A percentile compares a stretch with the other conserved stretches of the same genome.
These are phyloP conservation scores for Malacoraja senta DNA, from an alignment of 2,797 vertebrate species.

Conservation along the genomic window DNA sequence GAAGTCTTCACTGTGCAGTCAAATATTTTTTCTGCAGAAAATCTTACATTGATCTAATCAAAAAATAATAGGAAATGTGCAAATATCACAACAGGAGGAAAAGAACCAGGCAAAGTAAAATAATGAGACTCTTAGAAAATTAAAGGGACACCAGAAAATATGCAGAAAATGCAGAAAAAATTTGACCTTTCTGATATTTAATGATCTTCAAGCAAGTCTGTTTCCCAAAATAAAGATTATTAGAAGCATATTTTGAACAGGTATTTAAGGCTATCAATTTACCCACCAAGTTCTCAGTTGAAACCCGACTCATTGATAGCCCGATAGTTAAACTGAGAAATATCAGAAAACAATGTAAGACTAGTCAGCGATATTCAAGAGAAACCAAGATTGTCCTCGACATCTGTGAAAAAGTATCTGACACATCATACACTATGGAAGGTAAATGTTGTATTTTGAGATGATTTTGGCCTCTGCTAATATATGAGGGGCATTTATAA, in stretches of 20 bases:
- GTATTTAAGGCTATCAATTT: background rate
- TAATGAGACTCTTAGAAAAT: background rate
- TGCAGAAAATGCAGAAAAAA: background rate
- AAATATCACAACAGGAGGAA: background rate
- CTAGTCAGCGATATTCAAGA: background rate
- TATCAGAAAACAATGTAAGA: background rate
- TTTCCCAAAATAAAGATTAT: background rate
- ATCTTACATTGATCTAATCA: background rate
- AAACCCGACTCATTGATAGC: background rate
- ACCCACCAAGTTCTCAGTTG: background rate
- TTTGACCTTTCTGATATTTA: background rate
- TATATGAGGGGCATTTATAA: no score
- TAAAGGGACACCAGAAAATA: background rate
- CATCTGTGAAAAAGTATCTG: background rate
- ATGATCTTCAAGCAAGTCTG: background rate
- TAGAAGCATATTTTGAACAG: background rate
- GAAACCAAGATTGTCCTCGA: background rate
- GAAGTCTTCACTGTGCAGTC: background rate
- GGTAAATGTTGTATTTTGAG: no score
- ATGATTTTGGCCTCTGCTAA: no score
- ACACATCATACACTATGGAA: no score
- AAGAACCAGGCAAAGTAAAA: background rate
- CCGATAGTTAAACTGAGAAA: background rate
- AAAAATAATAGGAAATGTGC: background rate
- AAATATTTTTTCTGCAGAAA: background rate